Evolutionary conservation across 2,797 vertebrate species (phyloP).

Genomic region (Muscicapa striata): DNA sequence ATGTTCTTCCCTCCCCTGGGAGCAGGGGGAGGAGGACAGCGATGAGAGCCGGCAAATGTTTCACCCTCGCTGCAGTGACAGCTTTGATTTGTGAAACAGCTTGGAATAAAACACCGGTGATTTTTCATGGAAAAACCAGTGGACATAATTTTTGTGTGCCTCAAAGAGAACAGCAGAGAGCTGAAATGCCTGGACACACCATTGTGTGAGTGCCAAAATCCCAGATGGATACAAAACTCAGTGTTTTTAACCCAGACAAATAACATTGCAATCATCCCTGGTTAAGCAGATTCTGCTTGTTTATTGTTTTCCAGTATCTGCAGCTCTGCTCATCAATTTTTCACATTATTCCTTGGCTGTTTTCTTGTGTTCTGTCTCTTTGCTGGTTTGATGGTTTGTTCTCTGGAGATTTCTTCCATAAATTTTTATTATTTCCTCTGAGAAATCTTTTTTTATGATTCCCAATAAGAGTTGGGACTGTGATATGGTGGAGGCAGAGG

Average conservation of each 20-base stretch:
- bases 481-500: background rate
- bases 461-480: background rate
- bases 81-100: slow-evolving; percentile 13
- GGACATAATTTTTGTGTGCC: background rate
- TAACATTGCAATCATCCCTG: background rate
- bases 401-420: background rate
- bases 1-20: background rate
- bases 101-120: background rate
- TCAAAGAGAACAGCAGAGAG: background rate
- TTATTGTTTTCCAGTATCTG: slow-evolving; percentile 23
- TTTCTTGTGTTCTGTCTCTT: background rate
- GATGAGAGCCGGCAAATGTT: background rate
- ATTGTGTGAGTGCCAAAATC: background rate
- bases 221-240: background rate
- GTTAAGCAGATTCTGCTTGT: background rate
- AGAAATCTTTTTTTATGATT: background rate
- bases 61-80: background rate
- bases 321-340: slow-evolving; percentile 39
- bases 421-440: background rate
- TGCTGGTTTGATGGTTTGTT: background rate
- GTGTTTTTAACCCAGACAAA: background rate
- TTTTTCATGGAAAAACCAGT: background rate
- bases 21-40: background rate
- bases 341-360: background rate
- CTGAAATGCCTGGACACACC: background rate